phyloP scores from a whole-genome alignment of 92 coral and sea anemone genomes.

The Zoanthus sansibaricus region DNA sequence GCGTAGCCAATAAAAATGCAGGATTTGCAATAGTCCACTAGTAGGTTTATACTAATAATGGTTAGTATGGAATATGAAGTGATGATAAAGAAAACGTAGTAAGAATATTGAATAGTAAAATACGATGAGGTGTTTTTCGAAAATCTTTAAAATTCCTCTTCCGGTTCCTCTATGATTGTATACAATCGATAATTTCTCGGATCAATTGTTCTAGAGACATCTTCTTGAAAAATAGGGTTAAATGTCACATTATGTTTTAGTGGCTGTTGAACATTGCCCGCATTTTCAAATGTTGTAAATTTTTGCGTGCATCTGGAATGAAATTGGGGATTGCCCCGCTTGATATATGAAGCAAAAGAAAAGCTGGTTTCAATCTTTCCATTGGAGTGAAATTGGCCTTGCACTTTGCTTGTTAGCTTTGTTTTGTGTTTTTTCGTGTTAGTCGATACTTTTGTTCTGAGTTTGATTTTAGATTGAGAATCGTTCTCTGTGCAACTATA shows the following conservation, averaged over 20 bases:
- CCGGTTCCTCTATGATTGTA: constrained; percentile 82
- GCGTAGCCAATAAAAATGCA: too few species aligned
- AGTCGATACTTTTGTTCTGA: constrained; percentile 25
- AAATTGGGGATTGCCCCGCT: constrained; percentile 74
- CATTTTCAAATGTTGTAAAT: constrained; percentile 54
- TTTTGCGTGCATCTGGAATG: constrained; percentile 65
- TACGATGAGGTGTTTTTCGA: too few species aligned
- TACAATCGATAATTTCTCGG: constrained; percentile 69
- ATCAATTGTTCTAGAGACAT: constrained; percentile 48
- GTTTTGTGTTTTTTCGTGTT: constrained; percentile 37
- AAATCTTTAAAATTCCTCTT: constrained; percentile 32
- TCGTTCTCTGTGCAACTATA: constrained; percentile 28
- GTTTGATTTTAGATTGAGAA: constrained; percentile 33
- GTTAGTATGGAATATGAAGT: too few species aligned
- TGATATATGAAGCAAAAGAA: constrained; percentile 84
- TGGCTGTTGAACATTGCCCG: constrained; percentile 48
- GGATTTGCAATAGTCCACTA: too few species aligned
- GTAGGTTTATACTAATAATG: too few species aligned
- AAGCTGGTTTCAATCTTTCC: constrained; percentile 69
- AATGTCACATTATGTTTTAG: constrained; percentile 74
- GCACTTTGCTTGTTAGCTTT: constrained; percentile 32
- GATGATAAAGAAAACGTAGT: too few species aligned
- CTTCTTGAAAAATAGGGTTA: constrained; percentile 86
- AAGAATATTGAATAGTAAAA: not conserved
- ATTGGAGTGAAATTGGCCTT: constrained; percentile 32